Conservation (phyloP, 1,140 invertebrate genomes). For the Eufriesea mexicana region DNA sequence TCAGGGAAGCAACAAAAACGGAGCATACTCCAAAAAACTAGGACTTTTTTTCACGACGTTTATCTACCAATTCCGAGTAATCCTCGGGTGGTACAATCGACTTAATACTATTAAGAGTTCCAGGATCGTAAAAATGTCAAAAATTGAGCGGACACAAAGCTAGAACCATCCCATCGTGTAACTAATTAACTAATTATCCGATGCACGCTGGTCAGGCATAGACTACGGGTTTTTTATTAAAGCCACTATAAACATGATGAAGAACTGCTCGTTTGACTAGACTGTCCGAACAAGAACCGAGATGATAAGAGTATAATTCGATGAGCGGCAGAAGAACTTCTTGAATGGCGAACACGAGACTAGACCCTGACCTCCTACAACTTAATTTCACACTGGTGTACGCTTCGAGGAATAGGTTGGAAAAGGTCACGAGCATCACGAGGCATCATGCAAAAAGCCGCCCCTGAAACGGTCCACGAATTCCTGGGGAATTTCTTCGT, state of each 20-base stretch:
- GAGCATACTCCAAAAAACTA: neutral
- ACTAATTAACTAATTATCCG: slow-evolving; percentile 1
- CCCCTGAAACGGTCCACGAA: slow-evolving; percentile 75
- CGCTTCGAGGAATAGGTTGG: slow-evolving; percentile 68
- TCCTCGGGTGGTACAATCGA: too few species aligned
- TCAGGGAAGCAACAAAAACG: neutral
- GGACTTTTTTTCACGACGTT: neutral
- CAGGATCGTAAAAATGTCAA: neutral
- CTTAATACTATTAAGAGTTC: too few species aligned
- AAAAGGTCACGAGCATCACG: slow-evolving; percentile 74
- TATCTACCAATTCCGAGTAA: neutral
- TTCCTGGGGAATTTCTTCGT: slow-evolving; percentile 68
- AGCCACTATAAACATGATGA: neutral
- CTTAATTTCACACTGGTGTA: slow-evolving; percentile 55
- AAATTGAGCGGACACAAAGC: neutral
- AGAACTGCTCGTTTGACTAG: neutral
- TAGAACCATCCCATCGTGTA: too few species aligned
- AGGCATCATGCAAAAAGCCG: slow-evolving; percentile 76
- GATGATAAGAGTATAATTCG: neutral
- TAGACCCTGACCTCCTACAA: slow-evolving; percentile 57
- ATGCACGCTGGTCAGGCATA: neutral
- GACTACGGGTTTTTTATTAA: neutral
- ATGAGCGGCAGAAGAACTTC: neutral
- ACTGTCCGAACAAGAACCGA: neutral
- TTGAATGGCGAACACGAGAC: slow-evolving; percentile 14